Base-by-base conservation (phyloP, 2,888 invertebrate genomes). In the Tenthredo livida region DNA sequence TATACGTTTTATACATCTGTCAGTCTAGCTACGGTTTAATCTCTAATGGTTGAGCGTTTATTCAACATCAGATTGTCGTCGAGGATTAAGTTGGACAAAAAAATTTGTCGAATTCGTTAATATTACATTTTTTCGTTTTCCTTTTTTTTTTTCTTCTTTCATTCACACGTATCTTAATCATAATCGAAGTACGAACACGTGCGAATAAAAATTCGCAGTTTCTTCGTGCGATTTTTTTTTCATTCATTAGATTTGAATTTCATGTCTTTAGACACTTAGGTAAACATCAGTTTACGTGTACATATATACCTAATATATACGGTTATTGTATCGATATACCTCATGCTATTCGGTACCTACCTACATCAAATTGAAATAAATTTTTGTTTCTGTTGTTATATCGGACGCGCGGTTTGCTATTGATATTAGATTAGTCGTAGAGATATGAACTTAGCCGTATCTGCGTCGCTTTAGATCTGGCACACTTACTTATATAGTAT, bases 361-460 rank as follows among this genome's bases (percentile, higher is more conserved):
- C 15, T 65, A 21, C 3, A 33, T 67, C 25, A 67, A 67, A 67
- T 67, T 67, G 29, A 25, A 67, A 67, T 67, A 33, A 33, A 67
- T 67, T 67, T 67, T 25, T 15, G 67, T 67, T 29, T 67, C 15
- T 67, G 15, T 67, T 15, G 5, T 0, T 67, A 33, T 67, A 67
- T 67, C 67, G 33, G 15, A n/a, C 67, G 15, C 10, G 25, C 67
- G 25, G 67, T 67, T 67, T 10, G 29, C 65, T 15, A 65, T 67
- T 67, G 67, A 67, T 67, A 67, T 67, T 67, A 67, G 67, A 67
- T 67, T 67, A 67, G 33, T 67, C 12, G 29, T 12, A 17, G 67
- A 67, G 67, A 33, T 67, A 67, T 29, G 29, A 67, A 67, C 67
- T 17, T 17, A 6, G 5, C 1, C 15, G 29, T 67, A 67, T 67